Evolutionary conservation across 2,888 invertebrate species (phyloP).

Genomic region (Aromia moschata): DNA sequence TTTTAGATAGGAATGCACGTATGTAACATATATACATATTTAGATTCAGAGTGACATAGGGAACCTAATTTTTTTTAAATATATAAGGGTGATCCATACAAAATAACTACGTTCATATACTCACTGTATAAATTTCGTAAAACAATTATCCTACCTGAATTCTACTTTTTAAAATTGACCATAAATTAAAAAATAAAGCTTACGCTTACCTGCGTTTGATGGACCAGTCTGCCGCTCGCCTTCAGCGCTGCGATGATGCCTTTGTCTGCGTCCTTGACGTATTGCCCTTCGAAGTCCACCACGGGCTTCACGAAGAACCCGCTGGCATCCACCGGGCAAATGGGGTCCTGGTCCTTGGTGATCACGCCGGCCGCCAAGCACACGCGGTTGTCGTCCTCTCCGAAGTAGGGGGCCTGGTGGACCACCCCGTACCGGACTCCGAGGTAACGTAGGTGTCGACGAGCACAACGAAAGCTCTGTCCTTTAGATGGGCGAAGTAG

Average conservation of each 20-base stretch:
- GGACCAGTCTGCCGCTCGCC: constrained; percentile 77
- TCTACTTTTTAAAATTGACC: too few relatives aligned
- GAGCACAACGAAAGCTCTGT: constrained; percentile 81
- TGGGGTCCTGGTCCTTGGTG: constrained; percentile 83
- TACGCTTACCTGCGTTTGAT: constrained; percentile 69
- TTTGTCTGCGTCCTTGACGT: constrained; percentile 98
- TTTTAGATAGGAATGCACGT: too few relatives aligned
- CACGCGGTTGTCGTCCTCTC: constrained; percentile 96
- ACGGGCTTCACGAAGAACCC: constrained; percentile 89
- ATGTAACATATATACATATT: too few relatives aligned
- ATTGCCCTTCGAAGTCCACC: constrained; percentile 85
- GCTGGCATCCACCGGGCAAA: constrained; percentile 95
- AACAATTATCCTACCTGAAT: too few relatives aligned
- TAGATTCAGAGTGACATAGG: too few relatives aligned
- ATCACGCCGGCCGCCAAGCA: constrained; percentile 83
- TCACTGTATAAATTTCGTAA: too few relatives aligned
- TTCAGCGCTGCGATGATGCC: constrained; percentile 88
- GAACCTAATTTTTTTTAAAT: too few relatives aligned
- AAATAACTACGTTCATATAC: too few relatives aligned
- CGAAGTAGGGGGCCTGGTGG: constrained; percentile 82
- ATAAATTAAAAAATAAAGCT: too few relatives aligned
- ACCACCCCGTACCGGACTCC: constrained; percentile 90
- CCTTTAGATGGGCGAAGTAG: constrained; percentile 75
- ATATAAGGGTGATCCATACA: too few relatives aligned
- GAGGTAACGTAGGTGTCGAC: constrained; percentile 93